Conservation (phyloP, 2,797 vertebrate species). For the Pogoniulus pusillus region DNA sequence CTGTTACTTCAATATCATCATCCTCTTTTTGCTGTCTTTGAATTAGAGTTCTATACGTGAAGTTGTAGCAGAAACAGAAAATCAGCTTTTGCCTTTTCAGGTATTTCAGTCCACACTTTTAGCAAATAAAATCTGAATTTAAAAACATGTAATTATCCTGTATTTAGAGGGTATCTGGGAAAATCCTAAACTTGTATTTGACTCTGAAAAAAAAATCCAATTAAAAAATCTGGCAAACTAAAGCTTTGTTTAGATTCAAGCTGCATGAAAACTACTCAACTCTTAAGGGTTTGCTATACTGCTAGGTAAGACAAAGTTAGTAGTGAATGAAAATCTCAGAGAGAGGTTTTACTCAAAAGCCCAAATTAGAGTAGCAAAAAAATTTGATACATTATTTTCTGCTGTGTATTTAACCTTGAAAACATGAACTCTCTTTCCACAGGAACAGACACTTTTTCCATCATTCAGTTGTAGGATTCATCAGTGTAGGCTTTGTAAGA, state of each 20-base stretch:
- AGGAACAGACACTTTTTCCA: not conserved
- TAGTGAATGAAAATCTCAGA: not conserved
- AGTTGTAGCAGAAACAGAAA: not conserved
- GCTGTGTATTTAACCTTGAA: not conserved
- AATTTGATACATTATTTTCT: not conserved
- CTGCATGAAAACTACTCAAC: not conserved
- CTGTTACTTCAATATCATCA: not conserved
- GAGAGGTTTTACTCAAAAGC: not conserved
- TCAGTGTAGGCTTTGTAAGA: not conserved
- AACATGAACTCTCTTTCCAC: not conserved
- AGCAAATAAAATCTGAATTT: not conserved
- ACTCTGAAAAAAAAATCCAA: not conserved
- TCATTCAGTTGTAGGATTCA: not conserved
- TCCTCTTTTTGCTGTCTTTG: not conserved
- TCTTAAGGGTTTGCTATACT: not conserved
- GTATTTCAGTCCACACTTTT: not conserved
- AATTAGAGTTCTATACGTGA: not conserved
- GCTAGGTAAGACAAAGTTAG: not conserved
- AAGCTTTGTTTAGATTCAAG: not conserved
- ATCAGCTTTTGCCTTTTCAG: not conserved
- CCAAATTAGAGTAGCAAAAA: not conserved
- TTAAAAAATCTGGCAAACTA: not conserved
- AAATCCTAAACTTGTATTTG: not conserved
- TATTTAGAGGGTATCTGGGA: not conserved
- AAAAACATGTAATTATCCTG: not conserved